phyloP scores from a whole-genome alignment of 35 echinoderm and acorn worm genomes.

The Amphiura filiformis region DNA sequence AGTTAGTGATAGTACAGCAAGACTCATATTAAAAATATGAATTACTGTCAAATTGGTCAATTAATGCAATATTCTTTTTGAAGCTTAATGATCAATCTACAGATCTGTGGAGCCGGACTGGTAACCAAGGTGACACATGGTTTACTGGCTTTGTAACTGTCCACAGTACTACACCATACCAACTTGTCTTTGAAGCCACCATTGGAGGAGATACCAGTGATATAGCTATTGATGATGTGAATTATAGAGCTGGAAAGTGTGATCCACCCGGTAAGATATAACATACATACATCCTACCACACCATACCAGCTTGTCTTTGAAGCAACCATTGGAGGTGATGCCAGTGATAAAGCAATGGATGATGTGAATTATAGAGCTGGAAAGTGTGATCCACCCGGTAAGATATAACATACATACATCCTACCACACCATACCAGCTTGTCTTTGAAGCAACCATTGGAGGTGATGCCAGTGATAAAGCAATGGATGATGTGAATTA shows the following conservation, averaged over 20 bases:
- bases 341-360: not conserved
- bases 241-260: not conserved
- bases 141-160: not conserved
- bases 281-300: not conserved
- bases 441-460: too few species aligned
- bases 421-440: too few species aligned
- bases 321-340: not conserved
- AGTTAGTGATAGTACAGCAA: too few species aligned
- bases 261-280: not conserved
- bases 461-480: not conserved
- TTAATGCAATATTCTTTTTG: not conserved
- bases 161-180: conserved; percentile 13
- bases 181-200: conserved; percentile 14
- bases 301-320: conserved; percentile 24
- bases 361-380: not conserved
- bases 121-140: conserved; percentile 54
- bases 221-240: conserved; percentile 15
- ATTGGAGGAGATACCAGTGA: not conserved
- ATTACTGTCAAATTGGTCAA: too few species aligned
- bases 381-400: not conserved
- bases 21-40: too few species aligned
- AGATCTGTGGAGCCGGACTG: conserved; percentile 27
- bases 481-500: not conserved
- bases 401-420: not conserved
- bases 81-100: conserved; percentile 16